Conservation (phyloP, 2,888 invertebrate genomes). For the Cantharis flavilabris region DNA sequence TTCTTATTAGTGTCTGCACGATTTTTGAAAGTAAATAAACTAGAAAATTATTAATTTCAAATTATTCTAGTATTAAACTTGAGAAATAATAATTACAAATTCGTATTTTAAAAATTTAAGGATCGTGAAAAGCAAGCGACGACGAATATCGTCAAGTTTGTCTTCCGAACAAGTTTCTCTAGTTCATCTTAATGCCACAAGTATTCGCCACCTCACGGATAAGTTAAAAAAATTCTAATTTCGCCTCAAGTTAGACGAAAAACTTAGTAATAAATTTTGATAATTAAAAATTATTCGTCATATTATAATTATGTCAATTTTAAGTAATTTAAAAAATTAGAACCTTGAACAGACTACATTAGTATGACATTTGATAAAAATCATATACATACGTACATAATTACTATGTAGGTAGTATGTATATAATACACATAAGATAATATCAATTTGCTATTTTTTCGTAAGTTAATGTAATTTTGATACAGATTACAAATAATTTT, state of each 20-base stretch:
- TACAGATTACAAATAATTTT: background rate
- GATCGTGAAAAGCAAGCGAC: no score
- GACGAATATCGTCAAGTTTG: background rate
- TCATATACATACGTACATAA: background rate
- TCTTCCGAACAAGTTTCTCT: background rate
- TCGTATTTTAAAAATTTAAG: background rate
- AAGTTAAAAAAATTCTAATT: background rate
- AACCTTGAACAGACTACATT: background rate
- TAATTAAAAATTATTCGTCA: background rate
- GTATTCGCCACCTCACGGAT: constrained; percentile 37
- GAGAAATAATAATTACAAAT: background rate
- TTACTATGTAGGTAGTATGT: no score
- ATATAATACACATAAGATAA: background rate
- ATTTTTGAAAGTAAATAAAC: background rate
- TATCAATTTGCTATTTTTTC: background rate
- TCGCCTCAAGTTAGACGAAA: background rate
- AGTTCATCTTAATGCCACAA: constrained; percentile 28
- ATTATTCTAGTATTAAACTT: background rate
- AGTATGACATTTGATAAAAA: background rate
- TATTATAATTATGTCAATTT: background rate
- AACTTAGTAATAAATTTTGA: background rate
- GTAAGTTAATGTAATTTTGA: background rate
- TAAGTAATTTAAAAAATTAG: background rate
- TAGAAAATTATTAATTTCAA: background rate
- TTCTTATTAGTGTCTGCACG: background rate